These are phyloP conservation scores for Pentamera pediparva DNA, from an alignment of 53 echinoderm and acorn worm genomes.

Conservation along the genomic window DNA sequence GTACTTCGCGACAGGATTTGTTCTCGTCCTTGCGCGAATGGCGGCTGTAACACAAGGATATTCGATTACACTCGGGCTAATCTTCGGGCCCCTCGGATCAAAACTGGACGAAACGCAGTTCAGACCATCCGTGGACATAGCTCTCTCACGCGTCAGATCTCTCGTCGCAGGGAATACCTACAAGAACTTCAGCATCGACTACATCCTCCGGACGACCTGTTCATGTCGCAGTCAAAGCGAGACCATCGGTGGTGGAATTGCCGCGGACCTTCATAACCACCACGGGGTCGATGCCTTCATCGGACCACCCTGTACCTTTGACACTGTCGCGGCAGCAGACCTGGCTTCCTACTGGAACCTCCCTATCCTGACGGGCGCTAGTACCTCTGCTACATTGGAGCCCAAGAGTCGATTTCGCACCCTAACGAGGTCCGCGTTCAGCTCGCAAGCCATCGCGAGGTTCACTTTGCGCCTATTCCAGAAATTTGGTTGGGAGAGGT, in stretches of 20 bases:
- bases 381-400: conserved; percentile 20
- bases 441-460: neutral
- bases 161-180: neutral
- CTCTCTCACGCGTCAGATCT: neutral
- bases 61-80: no score
- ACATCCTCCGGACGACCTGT: neutral
- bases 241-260: conserved; percentile 12
- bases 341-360: conserved; percentile 60
- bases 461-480: neutral
- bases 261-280: conserved; percentile 1
- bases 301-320: conserved; percentile 39
- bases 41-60: no score
- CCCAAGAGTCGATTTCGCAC: conserved; percentile 33
- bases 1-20: no score
- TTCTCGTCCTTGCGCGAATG: no score
- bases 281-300: conserved; percentile 37
- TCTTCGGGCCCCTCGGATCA: no score
- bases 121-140: neutral
- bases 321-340: conserved; percentile 35
- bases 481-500: conserved; percentile 16
- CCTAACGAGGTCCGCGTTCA: conserved; percentile 43
- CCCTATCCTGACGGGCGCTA: conserved; percentile 39
- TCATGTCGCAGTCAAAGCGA: neutral
- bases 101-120: no score
- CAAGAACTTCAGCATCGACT: neutral